phyloP scores from a whole-genome alignment of 2,113 vertebrate species.

The Semicossyphus pulcher region DNA sequence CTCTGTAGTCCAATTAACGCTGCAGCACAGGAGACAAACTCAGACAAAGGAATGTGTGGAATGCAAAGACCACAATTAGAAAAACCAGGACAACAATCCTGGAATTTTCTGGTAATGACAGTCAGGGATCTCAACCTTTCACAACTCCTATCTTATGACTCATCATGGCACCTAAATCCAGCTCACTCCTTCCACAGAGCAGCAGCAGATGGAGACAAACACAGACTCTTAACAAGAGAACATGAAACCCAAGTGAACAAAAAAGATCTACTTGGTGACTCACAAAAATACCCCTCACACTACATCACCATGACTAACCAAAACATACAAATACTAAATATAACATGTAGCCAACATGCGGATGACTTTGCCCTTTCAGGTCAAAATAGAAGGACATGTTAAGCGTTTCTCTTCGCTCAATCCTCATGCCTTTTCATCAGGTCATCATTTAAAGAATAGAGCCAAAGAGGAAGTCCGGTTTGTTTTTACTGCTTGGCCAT shows the following conservation, averaged over 20 bases:
- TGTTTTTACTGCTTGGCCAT: constrained; percentile 48
- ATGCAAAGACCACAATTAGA: constrained; percentile 23
- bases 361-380: not conserved
- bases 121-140: not conserved
- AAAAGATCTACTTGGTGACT: constrained; percentile 36
- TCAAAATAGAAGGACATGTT: not conserved
- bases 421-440: not conserved
- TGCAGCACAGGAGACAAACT: not conserved
- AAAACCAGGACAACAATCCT: not conserved
- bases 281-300: not conserved
- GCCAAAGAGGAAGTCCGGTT: constrained; percentile 36
- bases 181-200: constrained; percentile 4
- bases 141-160: not conserved
- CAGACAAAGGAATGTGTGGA: constrained; percentile 47
- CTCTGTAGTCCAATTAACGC: constrained; percentile 46
- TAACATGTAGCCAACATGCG: not conserved
- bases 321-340: not conserved
- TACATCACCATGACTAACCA: constrained; percentile 9
- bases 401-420: not conserved
- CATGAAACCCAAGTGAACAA: not conserved
- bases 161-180: not conserved
- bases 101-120: constrained; percentile 5
- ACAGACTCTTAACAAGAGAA: not conserved
- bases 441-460: not conserved
- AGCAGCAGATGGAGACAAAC: constrained; percentile 60